A percentile compares a stretch with the other conserved stretches of the same genome.
These are phyloP conservation scores for Chaenogobius annularis DNA, from an alignment of 2,113 vertebrate genomes.

Conservation along the genomic window DNA sequence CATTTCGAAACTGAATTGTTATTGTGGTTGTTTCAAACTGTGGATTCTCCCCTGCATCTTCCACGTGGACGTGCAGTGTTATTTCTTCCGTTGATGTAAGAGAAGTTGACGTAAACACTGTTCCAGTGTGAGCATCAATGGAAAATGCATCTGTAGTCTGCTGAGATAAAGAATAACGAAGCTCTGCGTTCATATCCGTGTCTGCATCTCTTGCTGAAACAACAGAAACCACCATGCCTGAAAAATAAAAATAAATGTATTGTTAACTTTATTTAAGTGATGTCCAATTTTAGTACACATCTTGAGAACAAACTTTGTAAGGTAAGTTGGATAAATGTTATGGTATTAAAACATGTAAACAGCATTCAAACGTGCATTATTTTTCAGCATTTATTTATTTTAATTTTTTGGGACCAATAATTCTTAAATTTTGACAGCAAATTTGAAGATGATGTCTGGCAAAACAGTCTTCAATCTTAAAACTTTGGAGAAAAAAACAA, in stretches of 20 bases:
- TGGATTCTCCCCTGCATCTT: constrained; percentile 65
- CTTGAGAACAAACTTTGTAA: background rate
- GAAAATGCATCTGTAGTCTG: constrained; percentile 63
- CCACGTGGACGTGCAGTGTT: constrained; percentile 64
- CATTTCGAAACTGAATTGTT: constrained; percentile 69
- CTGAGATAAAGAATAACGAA: constrained; percentile 72
- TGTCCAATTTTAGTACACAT: background rate
- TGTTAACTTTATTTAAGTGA: background rate
- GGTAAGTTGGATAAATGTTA: background rate
- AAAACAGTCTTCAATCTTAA: too few relatives aligned
- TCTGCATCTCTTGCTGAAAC: constrained; percentile 74
- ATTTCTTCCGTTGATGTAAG: constrained; percentile 54
- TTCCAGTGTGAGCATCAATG: constrained; percentile 65
- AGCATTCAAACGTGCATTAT: too few relatives aligned
- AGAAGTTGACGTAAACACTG: constrained; percentile 44
- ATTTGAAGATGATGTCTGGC: background rate
- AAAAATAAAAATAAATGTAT: background rate
- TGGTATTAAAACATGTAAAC: background rate
- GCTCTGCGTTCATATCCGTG: constrained; percentile 69
- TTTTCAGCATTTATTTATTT: too few relatives aligned
- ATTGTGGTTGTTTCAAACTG: constrained; percentile 73
- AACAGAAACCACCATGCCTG: constrained; percentile 73
- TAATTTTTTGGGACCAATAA: too few relatives aligned
- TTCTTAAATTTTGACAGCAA: too few relatives aligned
- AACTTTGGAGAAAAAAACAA: too few relatives aligned